Conservation (phyloP, 2,113 vertebrate genomes). For the Polypterus bichir region DNA sequence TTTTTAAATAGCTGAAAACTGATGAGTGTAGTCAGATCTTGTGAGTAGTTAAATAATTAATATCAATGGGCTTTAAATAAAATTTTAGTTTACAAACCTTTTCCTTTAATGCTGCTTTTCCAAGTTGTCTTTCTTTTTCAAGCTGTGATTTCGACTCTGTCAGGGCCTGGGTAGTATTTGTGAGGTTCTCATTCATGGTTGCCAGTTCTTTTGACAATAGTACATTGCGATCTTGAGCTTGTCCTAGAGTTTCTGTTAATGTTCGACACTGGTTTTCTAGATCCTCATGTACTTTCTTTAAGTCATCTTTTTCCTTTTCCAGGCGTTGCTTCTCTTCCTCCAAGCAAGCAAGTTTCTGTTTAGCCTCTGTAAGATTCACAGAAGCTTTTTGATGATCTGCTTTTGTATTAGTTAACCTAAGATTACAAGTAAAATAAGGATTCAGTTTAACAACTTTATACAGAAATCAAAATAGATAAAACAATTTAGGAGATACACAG, state of each 20-base stretch:
- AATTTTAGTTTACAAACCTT: conserved; percentile 51
- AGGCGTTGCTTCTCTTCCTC: conserved; percentile 62
- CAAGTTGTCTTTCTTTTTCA: conserved; percentile 71
- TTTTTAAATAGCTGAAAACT: no score
- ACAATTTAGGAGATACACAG: no score
- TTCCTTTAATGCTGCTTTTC: conserved; percentile 55
- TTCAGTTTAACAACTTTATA: no score
- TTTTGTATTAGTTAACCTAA: conserved; percentile 53
- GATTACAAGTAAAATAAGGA: no score
- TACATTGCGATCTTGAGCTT: conserved; percentile 59
- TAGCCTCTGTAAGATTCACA: conserved; percentile 50
- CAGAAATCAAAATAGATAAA: no score
- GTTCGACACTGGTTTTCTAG: conserved; percentile 54
- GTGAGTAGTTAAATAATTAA: no score
- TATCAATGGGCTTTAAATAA: no score
- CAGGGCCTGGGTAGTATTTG: conserved; percentile 55
- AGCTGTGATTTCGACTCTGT: conserved; percentile 61
- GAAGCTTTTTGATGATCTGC: conserved; percentile 70
- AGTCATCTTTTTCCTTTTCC: conserved; percentile 60
- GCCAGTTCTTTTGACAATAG: conserved; percentile 57
- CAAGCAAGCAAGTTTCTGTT: conserved; percentile 50
- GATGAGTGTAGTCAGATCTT: no score
- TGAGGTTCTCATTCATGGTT: conserved; percentile 57
- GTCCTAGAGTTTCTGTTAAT: conserved; percentile 48
- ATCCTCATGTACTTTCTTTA: conserved; percentile 49